Percentiles rank a stretch among this genome's conserved stretches.
Conservation (phyloP, 2,888 invertebrate species). For the Dyspetes luteomarginatus region DNA sequence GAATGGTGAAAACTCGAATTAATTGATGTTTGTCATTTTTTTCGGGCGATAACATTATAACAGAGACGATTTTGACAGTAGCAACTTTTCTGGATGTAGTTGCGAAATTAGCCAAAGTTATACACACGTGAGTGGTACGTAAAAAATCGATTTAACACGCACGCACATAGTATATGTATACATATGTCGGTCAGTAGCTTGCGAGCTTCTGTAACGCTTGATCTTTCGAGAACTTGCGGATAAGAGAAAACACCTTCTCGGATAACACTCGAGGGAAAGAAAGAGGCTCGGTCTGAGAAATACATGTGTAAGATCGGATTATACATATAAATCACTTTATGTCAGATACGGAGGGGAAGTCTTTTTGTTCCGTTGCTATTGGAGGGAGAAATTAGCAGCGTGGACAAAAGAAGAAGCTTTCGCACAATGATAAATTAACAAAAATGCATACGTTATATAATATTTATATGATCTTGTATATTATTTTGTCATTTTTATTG, state of each 20-base stretch:
- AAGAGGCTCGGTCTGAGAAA: background rate
- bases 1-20: too few relatives aligned
- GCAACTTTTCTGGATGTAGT: background rate
- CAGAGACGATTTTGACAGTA: too few relatives aligned
- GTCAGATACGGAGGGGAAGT: background rate
- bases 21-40: background rate
- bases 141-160: constrained; percentile 31
- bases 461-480: too few relatives aligned
- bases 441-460: too few relatives aligned
- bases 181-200: background rate
- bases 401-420: background rate
- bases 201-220: background rate
- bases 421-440: background rate
- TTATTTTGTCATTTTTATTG: background rate
- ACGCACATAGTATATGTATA: too few relatives aligned
- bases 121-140: background rate
- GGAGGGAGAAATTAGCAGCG: background rate
- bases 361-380: background rate
- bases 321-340: constrained; percentile 5
- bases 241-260: constrained; percentile 35
- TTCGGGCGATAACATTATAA: background rate
- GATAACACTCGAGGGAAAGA: background rate
- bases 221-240: background rate
- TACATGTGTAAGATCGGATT: background rate
- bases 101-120: background rate